These are phyloP conservation scores for Drosophila lutescens DNA, from an alignment of 2,888 invertebrate species.

Conservation along the genomic window DNA sequence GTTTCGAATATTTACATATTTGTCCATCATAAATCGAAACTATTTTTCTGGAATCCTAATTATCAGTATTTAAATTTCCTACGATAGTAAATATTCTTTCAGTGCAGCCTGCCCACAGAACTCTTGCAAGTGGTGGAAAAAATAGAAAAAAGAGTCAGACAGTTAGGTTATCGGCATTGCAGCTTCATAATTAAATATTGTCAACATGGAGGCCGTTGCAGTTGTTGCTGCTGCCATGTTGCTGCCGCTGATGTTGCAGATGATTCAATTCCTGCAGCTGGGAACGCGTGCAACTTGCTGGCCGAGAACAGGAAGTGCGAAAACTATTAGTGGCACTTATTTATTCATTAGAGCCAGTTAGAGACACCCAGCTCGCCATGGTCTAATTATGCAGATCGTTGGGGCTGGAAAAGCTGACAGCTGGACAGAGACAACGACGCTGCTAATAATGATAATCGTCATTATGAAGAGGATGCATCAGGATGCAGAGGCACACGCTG, in stretches of 20 bases:
- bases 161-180: conserved; percentile 50
- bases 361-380: conserved; percentile 60
- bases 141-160: conserved; percentile 25
- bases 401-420: conserved; percentile 3
- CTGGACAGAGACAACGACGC: neutral
- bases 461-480: conserved; percentile 41
- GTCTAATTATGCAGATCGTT: conserved; percentile 68
- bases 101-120: conserved; percentile 49
- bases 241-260: conserved; percentile 18
- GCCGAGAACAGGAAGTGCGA: conserved; percentile 78
- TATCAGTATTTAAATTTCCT: too few relatives aligned
- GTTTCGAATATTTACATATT: too few relatives aligned
- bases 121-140: conserved; percentile 11
- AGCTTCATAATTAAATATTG: conserved; percentile 76
- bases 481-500: conserved; percentile 48
- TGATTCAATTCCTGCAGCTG: conserved; percentile 32
- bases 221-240: conserved; percentile 12
- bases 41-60: too few relatives aligned
- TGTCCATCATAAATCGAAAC: too few relatives aligned
- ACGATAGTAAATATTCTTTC: neutral
- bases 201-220: conserved; percentile 51
- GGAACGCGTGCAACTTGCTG: conserved; percentile 63
- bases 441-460: neutral
- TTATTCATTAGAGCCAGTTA: conserved; percentile 82
- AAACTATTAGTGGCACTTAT: conserved; percentile 83